Evolutionary conservation across 2,888 invertebrate genomes (phyloP).

Genomic region (Adela reaumurella): DNA sequence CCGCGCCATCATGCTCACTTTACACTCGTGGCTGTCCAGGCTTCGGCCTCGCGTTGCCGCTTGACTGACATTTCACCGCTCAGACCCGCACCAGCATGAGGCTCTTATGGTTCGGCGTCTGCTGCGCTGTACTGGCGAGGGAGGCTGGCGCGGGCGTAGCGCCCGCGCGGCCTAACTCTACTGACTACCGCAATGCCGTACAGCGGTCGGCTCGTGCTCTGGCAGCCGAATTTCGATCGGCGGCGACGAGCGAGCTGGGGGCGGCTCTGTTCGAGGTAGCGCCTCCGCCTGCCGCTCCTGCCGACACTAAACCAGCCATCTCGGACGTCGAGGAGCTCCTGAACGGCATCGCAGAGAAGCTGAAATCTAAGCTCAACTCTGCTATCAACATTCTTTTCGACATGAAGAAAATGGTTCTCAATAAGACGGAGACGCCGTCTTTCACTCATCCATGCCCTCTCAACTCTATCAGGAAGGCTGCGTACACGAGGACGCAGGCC

Average conservation of each 20-base stretch:
- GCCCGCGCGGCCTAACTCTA: background rate
- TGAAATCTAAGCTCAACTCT: constrained; percentile 36
- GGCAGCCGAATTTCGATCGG: background rate
- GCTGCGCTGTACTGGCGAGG: background rate
- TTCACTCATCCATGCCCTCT: constrained; percentile 48
- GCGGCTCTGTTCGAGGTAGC: background rate
- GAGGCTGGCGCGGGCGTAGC: background rate
- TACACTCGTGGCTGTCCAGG: too few species aligned
- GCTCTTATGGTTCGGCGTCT: background rate
- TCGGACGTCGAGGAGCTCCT: constrained; percentile 30
- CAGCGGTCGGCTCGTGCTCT: background rate
- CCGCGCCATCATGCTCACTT: too few species aligned
- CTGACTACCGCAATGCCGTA: background rate
- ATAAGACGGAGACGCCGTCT: constrained; percentile 37
- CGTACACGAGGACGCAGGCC: constrained; percentile 10
- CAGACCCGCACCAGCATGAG: background rate
- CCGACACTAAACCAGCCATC: background rate
- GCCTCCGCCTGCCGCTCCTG: background rate
- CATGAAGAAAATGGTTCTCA: constrained; percentile 31
- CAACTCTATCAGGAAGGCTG: constrained; percentile 38
- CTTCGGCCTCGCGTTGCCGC: background rate
- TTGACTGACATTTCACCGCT: background rate
- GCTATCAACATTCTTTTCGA: constrained; percentile 36
- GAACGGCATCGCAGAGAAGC: constrained; percentile 31
- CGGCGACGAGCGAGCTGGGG: background rate